Evolutionary conservation across 1,140 invertebrate species (phyloP).

Genomic region (Bombus breviceps): DNA sequence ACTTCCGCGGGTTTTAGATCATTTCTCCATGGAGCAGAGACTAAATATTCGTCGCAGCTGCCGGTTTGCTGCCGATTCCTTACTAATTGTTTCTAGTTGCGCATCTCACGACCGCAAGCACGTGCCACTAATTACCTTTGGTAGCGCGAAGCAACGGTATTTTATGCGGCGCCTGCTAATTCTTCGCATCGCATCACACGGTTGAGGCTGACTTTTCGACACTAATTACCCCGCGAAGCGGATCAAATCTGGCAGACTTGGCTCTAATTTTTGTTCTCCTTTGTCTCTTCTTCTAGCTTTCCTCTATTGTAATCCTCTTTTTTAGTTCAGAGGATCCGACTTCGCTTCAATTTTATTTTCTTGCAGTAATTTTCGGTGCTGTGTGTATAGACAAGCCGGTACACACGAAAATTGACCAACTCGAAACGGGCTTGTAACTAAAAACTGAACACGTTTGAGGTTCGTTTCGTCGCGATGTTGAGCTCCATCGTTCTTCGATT

Average conservation of each 20-base stretch:
- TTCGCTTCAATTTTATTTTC: neutral
- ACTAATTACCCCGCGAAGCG: conserved; percentile 55
- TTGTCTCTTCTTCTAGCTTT: too few species aligned
- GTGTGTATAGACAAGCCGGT: too few species aligned
- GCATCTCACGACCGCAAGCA: conserved; percentile 58
- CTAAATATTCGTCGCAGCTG: conserved; percentile 59
- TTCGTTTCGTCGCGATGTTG: neutral
- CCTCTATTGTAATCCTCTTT: too few species aligned
- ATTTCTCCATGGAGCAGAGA: conserved; percentile 40
- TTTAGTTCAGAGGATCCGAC: too few species aligned
- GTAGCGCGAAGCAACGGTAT: conserved; percentile 60
- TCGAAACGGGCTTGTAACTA: neutral
- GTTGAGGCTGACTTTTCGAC: conserved; percentile 50
- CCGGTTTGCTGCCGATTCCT: conserved; percentile 48
- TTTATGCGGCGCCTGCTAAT: conserved; percentile 51
- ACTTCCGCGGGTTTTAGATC: conserved; percentile 29
- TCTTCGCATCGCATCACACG: conserved; percentile 25
- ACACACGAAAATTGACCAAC: neutral
- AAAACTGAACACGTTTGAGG: neutral
- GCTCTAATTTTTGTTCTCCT: neutral
- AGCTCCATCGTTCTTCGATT: neutral
- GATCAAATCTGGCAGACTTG: neutral
- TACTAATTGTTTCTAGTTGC: conserved; percentile 61
- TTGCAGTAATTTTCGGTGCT: neutral
- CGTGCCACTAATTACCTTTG: conserved; percentile 67